These are phyloP conservation scores for Thelaira solivaga DNA, from an alignment of 2,888 invertebrate species.

Conservation along the genomic window DNA sequence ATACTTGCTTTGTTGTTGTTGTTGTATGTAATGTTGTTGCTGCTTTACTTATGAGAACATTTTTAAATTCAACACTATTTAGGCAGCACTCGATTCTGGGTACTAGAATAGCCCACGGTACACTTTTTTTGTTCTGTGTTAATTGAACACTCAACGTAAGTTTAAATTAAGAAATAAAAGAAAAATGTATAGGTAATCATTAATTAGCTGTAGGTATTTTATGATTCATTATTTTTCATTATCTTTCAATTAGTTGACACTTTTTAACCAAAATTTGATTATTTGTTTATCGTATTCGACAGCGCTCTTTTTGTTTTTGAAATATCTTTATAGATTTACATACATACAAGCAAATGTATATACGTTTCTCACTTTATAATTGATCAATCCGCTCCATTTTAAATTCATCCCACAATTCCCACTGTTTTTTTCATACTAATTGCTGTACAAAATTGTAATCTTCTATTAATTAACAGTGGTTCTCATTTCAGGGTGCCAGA, in stretches of 20 bases:
- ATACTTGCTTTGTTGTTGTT: too few species aligned
- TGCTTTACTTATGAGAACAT: too few species aligned
- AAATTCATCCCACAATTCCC: conserved; percentile 23
- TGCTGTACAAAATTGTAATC: neutral
- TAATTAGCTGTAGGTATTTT: neutral
- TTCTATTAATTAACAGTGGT: conserved; percentile 1
- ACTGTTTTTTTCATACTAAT: conserved; percentile 49
- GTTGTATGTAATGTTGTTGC: too few species aligned
- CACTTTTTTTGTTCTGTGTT: too few species aligned
- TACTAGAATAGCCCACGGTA: too few species aligned
- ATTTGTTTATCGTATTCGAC: neutral
- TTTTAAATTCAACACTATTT: too few species aligned
- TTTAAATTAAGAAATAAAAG: neutral
- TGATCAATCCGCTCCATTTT: neutral
- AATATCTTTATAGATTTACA: neutral
- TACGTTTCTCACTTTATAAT: neutral
- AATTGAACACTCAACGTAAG: too few species aligned
- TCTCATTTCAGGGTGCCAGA: conserved; percentile 25
- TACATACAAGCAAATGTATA: neutral
- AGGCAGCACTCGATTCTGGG: too few species aligned
- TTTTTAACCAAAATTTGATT: conserved; percentile 14
- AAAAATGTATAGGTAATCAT: too few species aligned
- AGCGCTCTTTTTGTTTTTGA: neutral
- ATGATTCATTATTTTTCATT: conserved; percentile 29
- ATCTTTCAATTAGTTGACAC: neutral